A percentile compares a stretch with the other conserved stretches of the same genome.
Conservation (phyloP, 2,797 vertebrate genomes). For the Allobates femoralis region DNA sequence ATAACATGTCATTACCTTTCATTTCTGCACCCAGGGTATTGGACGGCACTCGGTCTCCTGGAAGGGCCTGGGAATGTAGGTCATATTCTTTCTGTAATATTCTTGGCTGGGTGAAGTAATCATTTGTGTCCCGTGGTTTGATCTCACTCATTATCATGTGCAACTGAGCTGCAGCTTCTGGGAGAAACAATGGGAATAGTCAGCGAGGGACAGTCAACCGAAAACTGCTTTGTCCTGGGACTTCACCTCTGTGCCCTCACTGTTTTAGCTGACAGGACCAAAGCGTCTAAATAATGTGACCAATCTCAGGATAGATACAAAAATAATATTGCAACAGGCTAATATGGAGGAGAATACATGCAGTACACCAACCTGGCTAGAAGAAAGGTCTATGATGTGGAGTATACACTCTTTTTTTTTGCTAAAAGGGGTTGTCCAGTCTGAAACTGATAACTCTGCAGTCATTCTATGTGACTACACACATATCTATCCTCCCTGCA, state of each 20-base stretch:
- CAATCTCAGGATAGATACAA: not conserved
- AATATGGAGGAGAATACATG: not conserved
- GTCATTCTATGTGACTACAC: no score
- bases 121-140: constrained; percentile 91
- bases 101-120: constrained; percentile 88
- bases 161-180: constrained; percentile 84
- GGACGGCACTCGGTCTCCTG: constrained; percentile 54
- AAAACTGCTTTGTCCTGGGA: constrained; percentile 27
- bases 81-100: constrained; percentile 76
- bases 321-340: not conserved
- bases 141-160: constrained; percentile 91
- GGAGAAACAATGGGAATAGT: constrained; percentile 33
- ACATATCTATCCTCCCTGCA: no score
- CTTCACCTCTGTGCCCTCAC: constrained; percentile 18
- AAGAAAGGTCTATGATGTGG: no score
- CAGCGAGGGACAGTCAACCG: not conserved
- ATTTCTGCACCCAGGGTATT: constrained; percentile 66
- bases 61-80: constrained; percentile 67
- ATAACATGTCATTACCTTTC: constrained; percentile 71
- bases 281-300: not conserved
- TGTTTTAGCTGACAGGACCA: constrained; percentile 42
- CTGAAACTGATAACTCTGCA: no score
- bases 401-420: no score
- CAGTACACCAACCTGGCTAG: no score
- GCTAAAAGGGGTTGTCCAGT: no score